Evolutionary conservation across 2,797 vertebrate genomes (phyloP).

Genomic region (Mionectes olivaceus): DNA sequence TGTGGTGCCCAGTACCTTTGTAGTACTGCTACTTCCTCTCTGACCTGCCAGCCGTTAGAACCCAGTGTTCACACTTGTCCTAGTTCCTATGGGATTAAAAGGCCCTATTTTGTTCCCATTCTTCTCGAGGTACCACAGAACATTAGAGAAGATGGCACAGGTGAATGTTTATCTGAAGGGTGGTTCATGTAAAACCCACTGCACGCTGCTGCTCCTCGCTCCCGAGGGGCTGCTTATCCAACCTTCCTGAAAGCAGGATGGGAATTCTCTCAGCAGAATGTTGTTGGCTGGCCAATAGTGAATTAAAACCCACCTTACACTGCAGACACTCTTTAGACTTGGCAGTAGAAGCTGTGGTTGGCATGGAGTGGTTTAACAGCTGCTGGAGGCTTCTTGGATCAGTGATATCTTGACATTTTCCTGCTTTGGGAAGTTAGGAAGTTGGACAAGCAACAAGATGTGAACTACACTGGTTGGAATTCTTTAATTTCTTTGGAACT

Average conservation of each 20-base stretch:
- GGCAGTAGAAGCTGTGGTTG: background rate
- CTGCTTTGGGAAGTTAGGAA: background rate
- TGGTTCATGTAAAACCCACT: background rate
- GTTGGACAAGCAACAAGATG: background rate
- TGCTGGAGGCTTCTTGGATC: background rate
- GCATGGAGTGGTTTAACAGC: background rate
- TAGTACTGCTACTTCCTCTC: background rate
- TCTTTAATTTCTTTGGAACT: background rate
- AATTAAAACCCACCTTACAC: background rate
- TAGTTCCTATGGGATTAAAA: background rate
- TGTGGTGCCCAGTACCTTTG: background rate
- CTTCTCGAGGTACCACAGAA: background rate
- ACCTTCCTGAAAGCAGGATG: background rate
- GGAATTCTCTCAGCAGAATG: background rate
- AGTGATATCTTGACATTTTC: background rate
- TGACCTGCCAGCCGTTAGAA: background rate
- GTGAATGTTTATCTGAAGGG: background rate
- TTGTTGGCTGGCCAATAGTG: background rate
- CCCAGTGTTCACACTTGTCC: background rate
- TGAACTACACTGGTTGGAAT: background rate
- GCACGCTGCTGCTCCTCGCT: accelerated
- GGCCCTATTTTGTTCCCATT: background rate
- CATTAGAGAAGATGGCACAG: background rate
- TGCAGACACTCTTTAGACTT: background rate
- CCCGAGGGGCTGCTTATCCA: background rate